Base-by-base conservation (phyloP, 2,797 vertebrate species). In the Sebastes oblongus region DNA sequence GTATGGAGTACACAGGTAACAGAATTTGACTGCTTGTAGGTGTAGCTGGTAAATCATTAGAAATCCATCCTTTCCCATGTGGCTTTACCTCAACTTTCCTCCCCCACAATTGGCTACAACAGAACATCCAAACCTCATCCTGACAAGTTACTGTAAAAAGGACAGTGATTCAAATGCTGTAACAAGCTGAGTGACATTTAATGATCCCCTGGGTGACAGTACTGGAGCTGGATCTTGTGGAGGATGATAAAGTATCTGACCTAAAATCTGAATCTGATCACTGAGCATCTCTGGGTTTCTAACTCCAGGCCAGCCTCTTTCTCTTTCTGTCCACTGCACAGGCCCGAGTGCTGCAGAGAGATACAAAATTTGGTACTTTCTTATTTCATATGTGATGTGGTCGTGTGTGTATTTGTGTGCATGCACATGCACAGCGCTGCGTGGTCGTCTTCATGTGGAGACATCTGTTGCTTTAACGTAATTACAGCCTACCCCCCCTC, bases 401-500 rank as follows among this genome's bases (percentile, higher is more conserved):
- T 84, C 3, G 59, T 76, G 85, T 82, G 88, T 81, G 77, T 81
- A 56, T 83, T 55, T 82, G 80, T 85, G 88, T 84, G 79, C 69
- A 79, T 78, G 75, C 78, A 42, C 82, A 69, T 85, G 71, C 83
- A 66, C 76, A 80, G 83, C 69, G 70, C 85, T 60, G 70, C 81
- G 70, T 83, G 91, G 92, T 89, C 46, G 75, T 90, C 89, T 93
- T 94, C 89, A 92, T 93, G 93, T 93, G 91, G 91, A 93, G 85
- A 93, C 94, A 95, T 95, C 94, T 95, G 95, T 92, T 94, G 84
- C 90, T 89, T 83, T 86, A 89, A 86, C 74, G 77, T 94, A 92
- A 93, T 94, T 94, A 93, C 83, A 94, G 87, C 89, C 74, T 92
- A 64, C 65, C 9, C 42, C 42, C 77, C 79, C 83, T 77, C 87